Evolutionary conservation across 2,888 invertebrate species (phyloP), one percentile per base, ranked within the genome.

Genomic region (Theodoxus fluviatilis): DNA sequence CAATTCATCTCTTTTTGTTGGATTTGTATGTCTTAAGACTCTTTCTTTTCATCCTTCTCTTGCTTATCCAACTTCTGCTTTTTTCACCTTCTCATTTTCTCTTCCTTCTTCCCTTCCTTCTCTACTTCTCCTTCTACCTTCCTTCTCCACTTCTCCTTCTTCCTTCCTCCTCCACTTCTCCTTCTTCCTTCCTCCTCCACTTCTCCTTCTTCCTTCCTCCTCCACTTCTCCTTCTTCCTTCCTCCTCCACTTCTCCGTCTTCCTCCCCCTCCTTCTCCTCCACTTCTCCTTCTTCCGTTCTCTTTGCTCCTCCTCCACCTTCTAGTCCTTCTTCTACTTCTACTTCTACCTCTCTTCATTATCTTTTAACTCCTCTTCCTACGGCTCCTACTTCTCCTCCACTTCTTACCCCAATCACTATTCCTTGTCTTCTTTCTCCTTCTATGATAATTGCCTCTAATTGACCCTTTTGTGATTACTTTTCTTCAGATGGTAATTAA

Each of bases 281-380:
- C 22, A n/a, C 52, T 33, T 33, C 49, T 49, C 25, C 33, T 33
- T 67, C 52, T 52, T 52, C 52, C 28, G n/a, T 22, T 25, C 52
- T 31, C 52, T 49, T 22, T 1, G 47, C 49, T 67, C 33, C 35
- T 67, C 25, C 33, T 33, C 22, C 52, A 33, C 28, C 67, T 6
- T 49, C 67, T 67, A 33, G 35, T 33, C 25, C 67, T 67, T 12
- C 33, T 49, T 31, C 52, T 25, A 49, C 52, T 67, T 67, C 67
- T 31, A 33, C 63, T 69, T 33, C 47, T 59, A 22, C 69, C 47
- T 4, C 12, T 9, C 18, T 6, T 37, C 7, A 35, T 25, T 49
- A 37, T 55, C 35, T 25, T 33, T 49, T 22, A 25, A 35, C 52
- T 22, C 3, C 28, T 25, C 37, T 63, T 15, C n/a, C 52, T 1